Percentiles rank a stretch among this genome's conserved stretches.
Conservation (phyloP, 2,113 vertebrate genomes). For the Zosterops japonicus region DNA sequence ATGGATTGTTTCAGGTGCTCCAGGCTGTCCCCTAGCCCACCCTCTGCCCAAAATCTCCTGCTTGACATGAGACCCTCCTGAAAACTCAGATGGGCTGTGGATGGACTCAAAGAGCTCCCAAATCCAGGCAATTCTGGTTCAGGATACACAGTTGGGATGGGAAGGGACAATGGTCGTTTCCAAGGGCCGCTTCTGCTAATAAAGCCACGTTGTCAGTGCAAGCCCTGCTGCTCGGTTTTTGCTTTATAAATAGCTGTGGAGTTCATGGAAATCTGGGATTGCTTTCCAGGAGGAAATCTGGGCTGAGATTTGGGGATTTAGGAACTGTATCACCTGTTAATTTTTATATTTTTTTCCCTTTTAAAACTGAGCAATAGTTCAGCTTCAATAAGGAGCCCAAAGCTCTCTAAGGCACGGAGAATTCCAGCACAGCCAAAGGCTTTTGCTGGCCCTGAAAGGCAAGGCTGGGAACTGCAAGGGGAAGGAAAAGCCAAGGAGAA, state of each 20-base stretch:
- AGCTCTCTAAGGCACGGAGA: rapidly evolving
- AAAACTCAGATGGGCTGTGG: rapidly evolving
- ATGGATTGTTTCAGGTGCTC: neutral
- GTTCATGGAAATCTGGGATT: neutral
- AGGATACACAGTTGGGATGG: rapidly evolving
- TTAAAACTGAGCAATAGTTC: rapidly evolving
- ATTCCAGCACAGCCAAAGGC: neutral
- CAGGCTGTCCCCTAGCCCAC: neutral
- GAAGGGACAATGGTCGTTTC: neutral
- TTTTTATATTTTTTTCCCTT: too few relatives aligned
- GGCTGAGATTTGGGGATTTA: neutral
- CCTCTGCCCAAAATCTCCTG: neutral
- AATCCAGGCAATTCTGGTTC: rapidly evolving
- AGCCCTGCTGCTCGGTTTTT: neutral
- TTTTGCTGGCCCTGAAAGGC: constrained; percentile 40
- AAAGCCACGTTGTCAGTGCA: rapidly evolving
- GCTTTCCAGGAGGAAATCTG: neutral
- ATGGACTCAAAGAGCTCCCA: neutral
- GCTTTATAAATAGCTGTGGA: neutral
- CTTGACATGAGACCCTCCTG: rapidly evolving
- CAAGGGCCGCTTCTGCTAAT: neutral
- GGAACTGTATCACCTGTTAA: rapidly evolving
- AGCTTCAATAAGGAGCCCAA: rapidly evolving
- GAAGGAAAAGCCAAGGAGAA: neutral
- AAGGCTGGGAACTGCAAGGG: neutral